phyloP scores from a whole-genome alignment of 2,888 invertebrate genomes.

The Sarcophaga subvicina region DNA sequence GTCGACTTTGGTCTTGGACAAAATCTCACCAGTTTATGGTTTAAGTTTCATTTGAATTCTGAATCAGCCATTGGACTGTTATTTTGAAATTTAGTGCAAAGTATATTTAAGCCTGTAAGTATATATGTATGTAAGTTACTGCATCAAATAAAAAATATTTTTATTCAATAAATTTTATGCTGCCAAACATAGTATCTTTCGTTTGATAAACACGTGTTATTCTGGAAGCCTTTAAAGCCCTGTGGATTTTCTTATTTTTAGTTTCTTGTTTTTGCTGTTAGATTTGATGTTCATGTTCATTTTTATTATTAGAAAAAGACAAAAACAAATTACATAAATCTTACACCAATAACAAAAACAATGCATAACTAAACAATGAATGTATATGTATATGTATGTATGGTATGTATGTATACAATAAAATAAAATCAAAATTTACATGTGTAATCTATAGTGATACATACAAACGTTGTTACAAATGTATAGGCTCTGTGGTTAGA shows the following conservation, averaged over 20 bases:
- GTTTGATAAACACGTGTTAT: not conserved
- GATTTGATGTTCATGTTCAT: not conserved
- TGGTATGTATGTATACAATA: not conserved
- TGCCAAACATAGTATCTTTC: too few relatives aligned
- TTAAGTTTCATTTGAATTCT: too few relatives aligned
- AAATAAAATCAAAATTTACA: constrained; percentile 46
- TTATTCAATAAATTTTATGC: too few relatives aligned
- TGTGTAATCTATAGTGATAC: constrained; percentile 13
- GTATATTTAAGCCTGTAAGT: too few relatives aligned
- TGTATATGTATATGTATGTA: not conserved
- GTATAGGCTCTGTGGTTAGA: not conserved
- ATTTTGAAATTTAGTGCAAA: too few relatives aligned
- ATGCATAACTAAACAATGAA: not conserved
- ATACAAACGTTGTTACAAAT: not conserved
- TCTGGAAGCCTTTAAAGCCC: not conserved
- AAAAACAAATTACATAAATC: constrained; percentile 29
- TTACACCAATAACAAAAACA: constrained; percentile 6
- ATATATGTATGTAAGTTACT: too few relatives aligned
- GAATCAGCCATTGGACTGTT: too few relatives aligned
- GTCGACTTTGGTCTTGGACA: too few relatives aligned
- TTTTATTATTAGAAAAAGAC: constrained; percentile 20
- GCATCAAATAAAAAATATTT: too few relatives aligned
- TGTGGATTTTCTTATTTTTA: not conserved
- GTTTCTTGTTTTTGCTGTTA: not conserved
- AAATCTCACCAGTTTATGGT: too few relatives aligned